phyloP scores from a whole-genome alignment of 2,113 vertebrate genomes.

The Lanius ludovicianus region DNA sequence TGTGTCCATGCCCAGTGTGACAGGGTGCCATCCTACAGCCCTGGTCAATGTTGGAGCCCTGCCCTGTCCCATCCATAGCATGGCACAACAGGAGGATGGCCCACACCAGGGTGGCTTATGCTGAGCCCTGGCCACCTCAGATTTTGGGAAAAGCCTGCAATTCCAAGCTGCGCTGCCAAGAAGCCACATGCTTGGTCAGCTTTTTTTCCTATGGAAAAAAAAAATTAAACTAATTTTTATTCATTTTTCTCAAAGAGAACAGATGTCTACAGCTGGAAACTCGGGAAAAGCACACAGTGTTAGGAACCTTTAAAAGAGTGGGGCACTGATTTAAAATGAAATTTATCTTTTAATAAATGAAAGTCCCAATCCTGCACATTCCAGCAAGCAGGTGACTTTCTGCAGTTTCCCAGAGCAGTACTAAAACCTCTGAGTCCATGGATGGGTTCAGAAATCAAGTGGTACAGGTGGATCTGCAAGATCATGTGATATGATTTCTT shows the following conservation, averaged over 20 bases:
- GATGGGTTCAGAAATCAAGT: background rate
- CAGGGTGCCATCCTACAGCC: background rate
- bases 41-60: background rate
- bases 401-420: background rate
- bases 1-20: background rate
- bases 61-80: background rate
- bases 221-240: background rate
- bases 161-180: background rate
- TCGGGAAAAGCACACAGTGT: background rate
- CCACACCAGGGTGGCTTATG: background rate
- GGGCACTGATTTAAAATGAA: background rate
- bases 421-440: background rate
- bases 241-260: slow-evolving; percentile 19
- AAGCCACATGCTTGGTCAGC: slow-evolving; percentile 3
- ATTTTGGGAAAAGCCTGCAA: background rate
- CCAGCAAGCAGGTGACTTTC: background rate
- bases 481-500: background rate
- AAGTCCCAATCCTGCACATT: background rate
- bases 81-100: background rate
- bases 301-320: background rate
- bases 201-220: background rate
- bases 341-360: background rate
- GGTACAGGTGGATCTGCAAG: background rate
- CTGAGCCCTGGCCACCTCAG: background rate
- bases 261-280: slow-evolving; percentile 38